Conservation (phyloP, 2,888 invertebrate species). For the Tupiocoris notatus region DNA sequence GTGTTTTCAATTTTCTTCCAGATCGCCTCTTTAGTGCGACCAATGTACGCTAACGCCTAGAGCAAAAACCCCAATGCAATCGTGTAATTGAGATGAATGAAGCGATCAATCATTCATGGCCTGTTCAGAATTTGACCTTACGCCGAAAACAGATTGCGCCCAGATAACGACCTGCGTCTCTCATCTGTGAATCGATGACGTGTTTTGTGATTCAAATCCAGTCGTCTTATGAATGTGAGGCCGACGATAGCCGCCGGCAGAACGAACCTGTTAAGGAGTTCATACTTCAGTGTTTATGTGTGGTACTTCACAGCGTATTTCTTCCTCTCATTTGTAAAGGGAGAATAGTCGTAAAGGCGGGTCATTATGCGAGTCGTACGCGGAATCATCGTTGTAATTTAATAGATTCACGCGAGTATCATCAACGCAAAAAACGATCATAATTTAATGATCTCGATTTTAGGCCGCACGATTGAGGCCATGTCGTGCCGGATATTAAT, state of each 20-base stretch:
- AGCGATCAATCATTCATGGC: background rate
- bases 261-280: background rate
- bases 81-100: background rate
- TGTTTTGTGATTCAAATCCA: slow-evolving; percentile 8
- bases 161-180: background rate
- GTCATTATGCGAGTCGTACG: background rate
- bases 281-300: background rate
- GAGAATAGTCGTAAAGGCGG: background rate
- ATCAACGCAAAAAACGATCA: too few relatives aligned
- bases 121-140: slow-evolving; percentile 2
- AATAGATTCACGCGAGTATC: background rate
- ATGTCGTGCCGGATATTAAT: background rate
- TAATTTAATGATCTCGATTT: too few relatives aligned
- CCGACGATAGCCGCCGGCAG: background rate
- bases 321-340: background rate
- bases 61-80: background rate
- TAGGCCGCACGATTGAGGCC: background rate
- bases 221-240: background rate
- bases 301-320: background rate
- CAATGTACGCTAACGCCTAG: too few relatives aligned
- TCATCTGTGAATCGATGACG: slow-evolving; percentile 17
- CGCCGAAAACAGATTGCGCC: background rate
- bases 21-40: too few relatives aligned
- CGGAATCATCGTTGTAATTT: background rate
- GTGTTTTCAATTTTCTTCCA: too few relatives aligned